phyloP scores from a whole-genome alignment of 2,113 vertebrate genomes.

The Ciconia stormi region DNA sequence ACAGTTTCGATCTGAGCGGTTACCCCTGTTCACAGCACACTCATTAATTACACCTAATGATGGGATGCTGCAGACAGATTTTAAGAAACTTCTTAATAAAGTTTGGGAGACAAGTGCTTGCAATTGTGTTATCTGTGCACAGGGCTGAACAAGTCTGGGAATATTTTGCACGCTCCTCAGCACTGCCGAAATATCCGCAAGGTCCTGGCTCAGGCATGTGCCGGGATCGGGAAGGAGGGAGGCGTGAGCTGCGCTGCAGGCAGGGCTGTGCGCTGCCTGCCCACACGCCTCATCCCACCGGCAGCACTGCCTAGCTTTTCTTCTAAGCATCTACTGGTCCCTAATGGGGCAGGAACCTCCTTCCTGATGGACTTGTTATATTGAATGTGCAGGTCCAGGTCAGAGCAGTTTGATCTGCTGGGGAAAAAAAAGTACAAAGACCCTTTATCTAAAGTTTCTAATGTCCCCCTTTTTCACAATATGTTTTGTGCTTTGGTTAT shows the following conservation, averaged over 20 bases:
- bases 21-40: neutral
- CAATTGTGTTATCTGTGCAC: neutral
- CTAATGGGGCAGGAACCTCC: neutral
- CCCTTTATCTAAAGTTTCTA: neutral
- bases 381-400: neutral
- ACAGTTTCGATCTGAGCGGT: neutral
- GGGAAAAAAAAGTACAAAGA: neutral
- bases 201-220: neutral
- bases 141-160: neutral
- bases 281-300: neutral
- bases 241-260: neutral
- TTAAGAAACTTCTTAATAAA: neutral
- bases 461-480: rapidly evolving
- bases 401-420: neutral
- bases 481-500: neutral
- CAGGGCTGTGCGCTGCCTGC: neutral
- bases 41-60: neutral
- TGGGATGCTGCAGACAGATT: neutral
- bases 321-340: neutral
- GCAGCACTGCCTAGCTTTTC: neutral
- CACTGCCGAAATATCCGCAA: neutral
- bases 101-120: neutral
- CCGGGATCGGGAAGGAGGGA: neutral
- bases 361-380: neutral
- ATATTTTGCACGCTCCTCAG: neutral